Evolutionary conservation across 2,888 invertebrate genomes (phyloP).

Genomic region (Metacarcinus magister): DNA sequence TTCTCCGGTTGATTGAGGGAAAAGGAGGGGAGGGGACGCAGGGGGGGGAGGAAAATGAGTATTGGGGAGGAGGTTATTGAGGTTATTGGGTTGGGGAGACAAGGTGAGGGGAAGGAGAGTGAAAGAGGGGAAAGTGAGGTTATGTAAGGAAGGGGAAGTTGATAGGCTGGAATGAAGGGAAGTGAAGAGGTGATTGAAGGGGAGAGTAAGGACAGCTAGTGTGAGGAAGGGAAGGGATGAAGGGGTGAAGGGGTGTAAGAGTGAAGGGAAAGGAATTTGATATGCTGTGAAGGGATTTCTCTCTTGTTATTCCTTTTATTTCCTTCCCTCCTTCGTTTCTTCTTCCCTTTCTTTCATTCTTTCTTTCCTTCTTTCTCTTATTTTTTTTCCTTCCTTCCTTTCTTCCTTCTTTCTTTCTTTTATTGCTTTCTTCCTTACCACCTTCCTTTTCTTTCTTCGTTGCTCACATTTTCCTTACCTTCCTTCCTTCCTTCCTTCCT

Average conservation of each 20-base stretch:
- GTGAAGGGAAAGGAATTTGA: too few relatives aligned
- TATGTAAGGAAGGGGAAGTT: too few relatives aligned
- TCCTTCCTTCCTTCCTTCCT: background rate
- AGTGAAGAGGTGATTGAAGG: too few relatives aligned
- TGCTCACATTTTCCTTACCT: background rate
- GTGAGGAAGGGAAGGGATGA: too few relatives aligned
- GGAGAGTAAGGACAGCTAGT: too few relatives aligned
- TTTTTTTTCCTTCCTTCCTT: background rate
- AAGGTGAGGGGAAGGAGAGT: too few relatives aligned
- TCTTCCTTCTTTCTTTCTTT: background rate
- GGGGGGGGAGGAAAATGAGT: background rate
- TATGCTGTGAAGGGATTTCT: background rate
- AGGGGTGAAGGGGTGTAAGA: too few relatives aligned
- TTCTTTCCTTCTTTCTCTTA: background rate
- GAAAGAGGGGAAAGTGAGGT: too few relatives aligned
- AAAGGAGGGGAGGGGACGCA: background rate
- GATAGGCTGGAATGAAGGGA: too few relatives aligned
- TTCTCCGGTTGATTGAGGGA: background rate
- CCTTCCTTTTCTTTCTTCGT: background rate
- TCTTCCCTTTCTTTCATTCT: background rate
- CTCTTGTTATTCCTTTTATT: background rate
- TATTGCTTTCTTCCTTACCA: background rate
- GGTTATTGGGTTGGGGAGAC: background rate
- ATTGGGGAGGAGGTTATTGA: background rate
- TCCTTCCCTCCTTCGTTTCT: background rate